Evolutionary conservation across 1,140 invertebrate species (phyloP), one percentile per base, ranked within the genome.

Genomic region (Anastrepha ludens): DNA sequence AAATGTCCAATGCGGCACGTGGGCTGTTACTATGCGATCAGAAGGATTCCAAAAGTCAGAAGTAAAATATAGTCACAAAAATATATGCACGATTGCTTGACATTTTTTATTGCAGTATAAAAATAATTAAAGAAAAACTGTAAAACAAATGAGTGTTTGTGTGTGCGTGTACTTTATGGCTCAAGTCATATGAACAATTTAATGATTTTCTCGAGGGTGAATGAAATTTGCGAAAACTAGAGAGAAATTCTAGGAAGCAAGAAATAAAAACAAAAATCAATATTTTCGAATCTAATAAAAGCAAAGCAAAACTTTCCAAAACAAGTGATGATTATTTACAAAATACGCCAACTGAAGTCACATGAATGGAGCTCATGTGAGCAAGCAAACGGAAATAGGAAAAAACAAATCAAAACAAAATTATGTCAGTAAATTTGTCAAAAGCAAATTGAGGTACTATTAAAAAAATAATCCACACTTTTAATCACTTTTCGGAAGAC

Each of bases 151-250:
- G 29, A 29, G 29, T 29, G n/a, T 17, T 62, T 17, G 60, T 7
- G 13, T 55, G 29, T 81, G 50, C 50, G 8, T 58, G 47, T 55
- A 7, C 55, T 50, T 81, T 81, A 81, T 55, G n/a, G 47, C 9
- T 15, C 44, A 81, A 58, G 74, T 81, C 74, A 81, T 55, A 58
- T 81, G 74, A 81, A n/a, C 47, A 81, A 74, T n/a, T 74, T 74
- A 74, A 74, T 74, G 70, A 74, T 47, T 74, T 39, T 13, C 39
- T 47, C n/a, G 70, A 41, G 74, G 17, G 6, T 81, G 47, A 50
- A 81, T 74, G 67, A 74, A 74, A 44, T 47, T 11, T 20, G 74
- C 47, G 2, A 55, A 81, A 50, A 15, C 50, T 55, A 55, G 11
- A 81, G 47, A 17, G 20, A 81, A 81, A 50, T 0, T 9, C 50